These are phyloP conservation scores for Scopus umbretta DNA, from an alignment of 2,113 vertebrate species.

Conservation along the genomic window DNA sequence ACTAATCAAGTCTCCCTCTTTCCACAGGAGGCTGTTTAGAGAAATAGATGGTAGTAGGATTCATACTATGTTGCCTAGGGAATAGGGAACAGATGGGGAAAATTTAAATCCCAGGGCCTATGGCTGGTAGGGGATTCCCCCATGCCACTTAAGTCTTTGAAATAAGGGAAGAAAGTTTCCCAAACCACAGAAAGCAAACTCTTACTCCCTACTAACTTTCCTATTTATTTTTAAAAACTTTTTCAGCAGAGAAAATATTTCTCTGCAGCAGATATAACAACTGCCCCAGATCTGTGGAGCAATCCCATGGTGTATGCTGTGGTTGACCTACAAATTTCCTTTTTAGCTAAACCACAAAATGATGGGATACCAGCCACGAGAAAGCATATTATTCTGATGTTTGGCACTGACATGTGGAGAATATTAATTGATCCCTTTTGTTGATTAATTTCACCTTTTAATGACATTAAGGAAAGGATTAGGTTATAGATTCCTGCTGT, in stretches of 20 bases:
- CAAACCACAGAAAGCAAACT: conserved; percentile 50
- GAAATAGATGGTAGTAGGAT: conserved; percentile 66
- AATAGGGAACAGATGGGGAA: conserved; percentile 70
- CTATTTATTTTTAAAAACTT: conserved; percentile 53
- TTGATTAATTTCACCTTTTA: conserved; percentile 44
- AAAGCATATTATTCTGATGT: conserved; percentile 14
- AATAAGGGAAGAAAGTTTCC: conserved; percentile 61
- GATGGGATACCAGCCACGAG: conserved; percentile 26
- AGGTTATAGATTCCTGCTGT: conserved; percentile 18
- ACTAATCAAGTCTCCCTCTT: conserved; percentile 64
- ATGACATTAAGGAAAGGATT: background rate
- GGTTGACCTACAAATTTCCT: conserved; percentile 45
- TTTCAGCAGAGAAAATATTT: conserved; percentile 45
- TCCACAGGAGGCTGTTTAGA: conserved; percentile 67
- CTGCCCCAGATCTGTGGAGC: background rate
- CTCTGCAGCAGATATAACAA: conserved; percentile 34
- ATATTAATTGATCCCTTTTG: conserved; percentile 51
- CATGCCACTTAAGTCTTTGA: conserved; percentile 68
- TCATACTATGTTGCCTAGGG: conserved; percentile 47
- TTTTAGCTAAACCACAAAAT: conserved; percentile 63
- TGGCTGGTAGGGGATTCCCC: conserved; percentile 63
- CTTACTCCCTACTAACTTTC: conserved; percentile 43
- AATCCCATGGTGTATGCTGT: background rate
- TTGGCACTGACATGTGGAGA: background rate
- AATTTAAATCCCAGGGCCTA: conserved; percentile 70